Conservation (phyloP, 2,113 vertebrate genomes). For the Halichoeres trimaculatus region DNA sequence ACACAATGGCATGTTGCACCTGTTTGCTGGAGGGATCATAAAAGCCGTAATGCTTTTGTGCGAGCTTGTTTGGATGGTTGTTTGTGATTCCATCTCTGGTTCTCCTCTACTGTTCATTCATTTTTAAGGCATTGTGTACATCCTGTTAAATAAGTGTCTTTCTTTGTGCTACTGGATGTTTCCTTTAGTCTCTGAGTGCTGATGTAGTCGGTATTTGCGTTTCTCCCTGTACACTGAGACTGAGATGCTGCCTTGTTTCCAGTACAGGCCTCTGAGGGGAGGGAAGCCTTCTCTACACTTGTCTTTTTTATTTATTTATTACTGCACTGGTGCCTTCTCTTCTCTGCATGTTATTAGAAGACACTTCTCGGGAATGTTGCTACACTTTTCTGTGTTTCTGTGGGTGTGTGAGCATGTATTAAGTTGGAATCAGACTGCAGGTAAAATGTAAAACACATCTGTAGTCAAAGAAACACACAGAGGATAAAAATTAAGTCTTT, state of each 20-base stretch:
- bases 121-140: constrained; percentile 20
- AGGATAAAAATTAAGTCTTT: constrained; percentile 15
- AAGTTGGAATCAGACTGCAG: constrained; percentile 9
- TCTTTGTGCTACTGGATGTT: constrained; percentile 41
- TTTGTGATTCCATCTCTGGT: constrained; percentile 8
- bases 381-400: background rate
- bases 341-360: constrained; percentile 73
- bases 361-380: constrained; percentile 51
- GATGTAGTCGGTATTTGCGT: constrained; percentile 57
- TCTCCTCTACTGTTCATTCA: constrained; percentile 22
- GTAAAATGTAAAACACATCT: constrained; percentile 17
- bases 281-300: constrained; percentile 58
- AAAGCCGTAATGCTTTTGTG: constrained; percentile 70
- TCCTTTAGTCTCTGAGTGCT: constrained; percentile 29
- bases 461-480: constrained; percentile 20
- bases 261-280: constrained; percentile 35
- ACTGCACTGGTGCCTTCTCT: constrained; percentile 31
- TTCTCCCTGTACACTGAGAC: constrained; percentile 56
- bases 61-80: constrained; percentile 19
- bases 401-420: background rate
- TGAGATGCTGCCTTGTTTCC: constrained; percentile 44
- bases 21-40: constrained; percentile 80
- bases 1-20: constrained; percentile 76
- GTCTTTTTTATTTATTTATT: constrained; percentile 56
- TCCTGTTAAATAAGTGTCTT: constrained; percentile 27